Percentiles rank a stretch among this genome's conserved stretches.
These are phyloP conservation scores for Toxonevra muliebris DNA, from an alignment of 2,888 invertebrate genomes.

Conservation along the genomic window DNA sequence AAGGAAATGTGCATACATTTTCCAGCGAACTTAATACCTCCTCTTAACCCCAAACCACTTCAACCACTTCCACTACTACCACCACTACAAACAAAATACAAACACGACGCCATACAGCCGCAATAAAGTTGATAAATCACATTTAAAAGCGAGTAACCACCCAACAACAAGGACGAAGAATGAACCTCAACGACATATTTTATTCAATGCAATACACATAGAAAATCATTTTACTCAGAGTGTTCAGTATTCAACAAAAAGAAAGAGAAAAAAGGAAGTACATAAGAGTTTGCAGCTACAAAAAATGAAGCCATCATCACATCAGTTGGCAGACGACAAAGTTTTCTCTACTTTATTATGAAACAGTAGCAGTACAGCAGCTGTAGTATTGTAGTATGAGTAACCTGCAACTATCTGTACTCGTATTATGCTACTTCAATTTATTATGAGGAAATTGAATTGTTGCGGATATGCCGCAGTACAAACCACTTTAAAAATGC, in stretches of 20 bases:
- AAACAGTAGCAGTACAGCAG: too few relatives aligned
- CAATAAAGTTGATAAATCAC: conserved; percentile 19
- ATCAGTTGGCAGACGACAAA: not conserved
- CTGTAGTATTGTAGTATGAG: too few relatives aligned
- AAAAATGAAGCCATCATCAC: not conserved
- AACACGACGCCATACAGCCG: conserved; percentile 1
- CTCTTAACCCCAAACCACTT: not conserved
- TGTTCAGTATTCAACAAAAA: too few relatives aligned
- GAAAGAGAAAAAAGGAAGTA: too few relatives aligned
- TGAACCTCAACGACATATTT: conserved; percentile 6
- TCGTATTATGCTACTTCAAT: not conserved
- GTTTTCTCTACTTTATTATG: not conserved
- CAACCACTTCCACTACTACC: too few relatives aligned
- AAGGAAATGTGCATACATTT: not conserved
- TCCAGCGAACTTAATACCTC: not conserved
- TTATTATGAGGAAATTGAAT: conserved; percentile 15
- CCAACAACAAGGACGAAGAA: not conserved
- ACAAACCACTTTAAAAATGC: not conserved
- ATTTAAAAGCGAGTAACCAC: conserved; percentile 6
- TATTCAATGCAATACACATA: too few relatives aligned
- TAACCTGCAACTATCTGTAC: not conserved
- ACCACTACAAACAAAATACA: too few relatives aligned
- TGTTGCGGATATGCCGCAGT: conserved; percentile 8
- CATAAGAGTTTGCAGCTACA: too few relatives aligned
- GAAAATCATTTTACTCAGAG: too few relatives aligned